phyloP scores from a whole-genome alignment of 2,797 vertebrate species.

The Melanotaenia nigrans region DNA sequence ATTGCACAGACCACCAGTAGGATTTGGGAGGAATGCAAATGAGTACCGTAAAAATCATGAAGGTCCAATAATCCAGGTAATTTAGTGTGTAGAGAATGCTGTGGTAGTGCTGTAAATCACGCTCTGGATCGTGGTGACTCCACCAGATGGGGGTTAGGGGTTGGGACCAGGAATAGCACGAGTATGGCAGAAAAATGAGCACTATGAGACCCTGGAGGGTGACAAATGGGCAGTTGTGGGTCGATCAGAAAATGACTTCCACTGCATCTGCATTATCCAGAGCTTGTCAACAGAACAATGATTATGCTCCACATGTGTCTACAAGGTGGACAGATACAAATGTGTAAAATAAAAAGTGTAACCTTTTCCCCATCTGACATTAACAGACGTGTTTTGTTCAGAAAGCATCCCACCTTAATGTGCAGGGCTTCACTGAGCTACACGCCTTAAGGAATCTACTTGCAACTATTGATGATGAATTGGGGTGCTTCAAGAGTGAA shows the following conservation, averaged over 20 bases:
- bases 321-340: conserved; percentile 26
- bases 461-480: conserved; percentile 77
- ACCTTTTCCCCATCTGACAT: conserved; percentile 52
- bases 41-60: conserved; percentile 77
- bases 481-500: conserved; percentile 65
- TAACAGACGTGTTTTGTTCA: conserved; percentile 51
- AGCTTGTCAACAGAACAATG: conserved; percentile 60
- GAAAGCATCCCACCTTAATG: conserved; percentile 46
- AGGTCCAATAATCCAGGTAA: conserved; percentile 82
- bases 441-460: conserved; percentile 44
- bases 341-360: conserved; percentile 41
- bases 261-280: conserved; percentile 53
- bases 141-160: conserved; percentile 76
- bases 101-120: conserved; percentile 80
- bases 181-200: conserved; percentile 72
- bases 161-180: conserved; percentile 78
- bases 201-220: conserved; percentile 58
- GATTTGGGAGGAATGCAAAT: conserved; percentile 75
- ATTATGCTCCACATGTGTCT: conserved; percentile 28
- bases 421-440: conserved; percentile 21
- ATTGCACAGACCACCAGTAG: conserved; percentile 61
- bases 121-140: conserved; percentile 68
- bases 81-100: conserved; percentile 79
- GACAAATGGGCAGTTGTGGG: conserved; percentile 72
- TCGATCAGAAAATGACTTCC: conserved; percentile 60